Evolutionary conservation across 2,113 vertebrate species (phyloP).

Genomic region (Pavo muticus): DNA sequence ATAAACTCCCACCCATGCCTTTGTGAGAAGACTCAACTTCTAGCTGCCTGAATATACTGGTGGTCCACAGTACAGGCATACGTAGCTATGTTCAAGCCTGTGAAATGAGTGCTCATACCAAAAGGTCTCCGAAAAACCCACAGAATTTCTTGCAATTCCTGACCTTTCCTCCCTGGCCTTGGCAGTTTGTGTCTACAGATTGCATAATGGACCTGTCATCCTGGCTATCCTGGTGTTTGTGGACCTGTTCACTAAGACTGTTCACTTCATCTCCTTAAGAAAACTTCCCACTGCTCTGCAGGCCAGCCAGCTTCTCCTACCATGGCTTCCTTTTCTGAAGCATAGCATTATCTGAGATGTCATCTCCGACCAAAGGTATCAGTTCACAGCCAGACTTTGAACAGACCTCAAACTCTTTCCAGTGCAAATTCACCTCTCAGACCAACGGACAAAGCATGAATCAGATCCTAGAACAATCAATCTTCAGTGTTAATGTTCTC

Average conservation of each 20-base stretch:
- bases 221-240: not conserved
- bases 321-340: not conserved
- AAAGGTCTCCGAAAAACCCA: not conserved
- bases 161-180: not conserved
- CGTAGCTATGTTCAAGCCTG: not conserved
- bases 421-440: not conserved
- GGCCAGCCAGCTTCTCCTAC: not conserved
- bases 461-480: not conserved
- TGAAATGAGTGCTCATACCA: not conserved
- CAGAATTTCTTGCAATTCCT: not conserved
- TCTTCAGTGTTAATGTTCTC: not conserved
- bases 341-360: not conserved
- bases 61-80: not conserved
- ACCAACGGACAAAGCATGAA: not conserved
- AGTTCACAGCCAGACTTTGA: not conserved
- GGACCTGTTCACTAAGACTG: not conserved
- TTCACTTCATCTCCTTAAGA: not conserved
- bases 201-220: not conserved
- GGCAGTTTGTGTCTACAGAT: not conserved
- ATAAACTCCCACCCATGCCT: not conserved
- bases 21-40: not conserved
- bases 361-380: not conserved
- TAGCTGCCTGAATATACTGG: not conserved
- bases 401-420: not conserved
- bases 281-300: not conserved